Conservation (phyloP, 2,113 vertebrate genomes). For the Albula glossodonta region DNA sequence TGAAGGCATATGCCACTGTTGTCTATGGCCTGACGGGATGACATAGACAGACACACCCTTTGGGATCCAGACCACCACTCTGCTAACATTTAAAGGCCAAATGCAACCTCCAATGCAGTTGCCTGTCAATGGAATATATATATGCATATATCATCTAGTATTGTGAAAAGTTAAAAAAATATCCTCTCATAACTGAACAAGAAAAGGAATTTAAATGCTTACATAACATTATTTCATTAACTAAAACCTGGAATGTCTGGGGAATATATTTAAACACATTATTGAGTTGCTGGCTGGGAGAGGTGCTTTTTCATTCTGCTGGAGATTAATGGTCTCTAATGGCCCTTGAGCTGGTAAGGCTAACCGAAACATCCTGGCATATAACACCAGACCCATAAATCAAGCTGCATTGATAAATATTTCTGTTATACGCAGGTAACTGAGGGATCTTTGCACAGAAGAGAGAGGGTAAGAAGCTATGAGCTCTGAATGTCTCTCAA, state of each 20-base stretch:
- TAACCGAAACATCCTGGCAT: conserved; percentile 18
- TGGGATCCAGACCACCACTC: neutral
- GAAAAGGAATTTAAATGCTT: neutral
- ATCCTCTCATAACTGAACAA: neutral
- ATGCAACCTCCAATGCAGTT: neutral
- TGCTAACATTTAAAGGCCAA: neutral
- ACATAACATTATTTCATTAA: neutral
- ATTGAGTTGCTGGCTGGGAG: neutral
- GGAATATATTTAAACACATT: neutral
- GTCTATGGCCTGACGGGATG: neutral
- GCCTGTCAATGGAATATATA: neutral
- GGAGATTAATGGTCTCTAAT: conserved; percentile 9
- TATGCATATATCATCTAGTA: neutral
- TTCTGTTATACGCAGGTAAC: conserved; percentile 12
- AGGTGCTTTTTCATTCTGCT: neutral
- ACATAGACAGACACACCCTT: neutral
- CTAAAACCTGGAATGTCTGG: conserved; percentile 1
- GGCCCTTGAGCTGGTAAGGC: conserved; percentile 13
- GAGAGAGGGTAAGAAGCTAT: neutral
- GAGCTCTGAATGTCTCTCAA: neutral
- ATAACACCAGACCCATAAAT: conserved; percentile 9
- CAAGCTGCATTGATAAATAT: neutral
- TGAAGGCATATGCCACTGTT: neutral
- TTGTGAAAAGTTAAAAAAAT: neutral
- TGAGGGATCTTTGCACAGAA: neutral